Percentiles rank a stretch among this genome's conserved stretches.
These are phyloP conservation scores for Epirrita christyi DNA, from an alignment of 2,888 invertebrate species.

Conservation along the genomic window DNA sequence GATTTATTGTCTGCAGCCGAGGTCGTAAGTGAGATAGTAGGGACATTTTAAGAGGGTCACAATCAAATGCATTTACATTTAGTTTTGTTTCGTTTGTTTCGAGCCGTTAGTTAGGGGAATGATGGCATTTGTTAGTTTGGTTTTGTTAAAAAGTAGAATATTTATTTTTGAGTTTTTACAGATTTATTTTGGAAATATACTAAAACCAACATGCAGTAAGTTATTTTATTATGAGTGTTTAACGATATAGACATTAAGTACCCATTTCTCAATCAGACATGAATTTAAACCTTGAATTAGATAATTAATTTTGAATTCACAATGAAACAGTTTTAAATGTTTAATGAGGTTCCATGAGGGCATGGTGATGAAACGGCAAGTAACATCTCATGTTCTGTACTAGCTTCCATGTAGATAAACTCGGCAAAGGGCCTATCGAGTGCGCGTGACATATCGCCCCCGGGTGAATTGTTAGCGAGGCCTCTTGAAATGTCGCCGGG, in stretches of 20 bases:
- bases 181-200: too few species aligned
- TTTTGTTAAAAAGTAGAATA: conserved; percentile 2
- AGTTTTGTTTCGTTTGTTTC: conserved; percentile 31
- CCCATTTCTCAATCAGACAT: too few species aligned
- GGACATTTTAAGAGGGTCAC: conserved; percentile 49
- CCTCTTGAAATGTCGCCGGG: conserved; percentile 72
- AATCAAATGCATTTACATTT: conserved; percentile 51
- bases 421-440: conserved; percentile 65
- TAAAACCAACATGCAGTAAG: too few species aligned
- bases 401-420: conserved; percentile 53
- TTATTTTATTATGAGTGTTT: too few species aligned
- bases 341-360: too few species aligned
- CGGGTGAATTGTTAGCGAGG: conserved; percentile 61
- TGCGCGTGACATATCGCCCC: conserved; percentile 69
- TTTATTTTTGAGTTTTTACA: too few species aligned
- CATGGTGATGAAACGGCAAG: too few species aligned
- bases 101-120: conserved; percentile 17
- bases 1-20: conserved; percentile 63
- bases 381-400: conserved; percentile 4
- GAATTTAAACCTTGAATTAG: too few species aligned
- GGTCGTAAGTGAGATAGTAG: conserved; percentile 49
- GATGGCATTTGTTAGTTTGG: conserved; percentile 15
- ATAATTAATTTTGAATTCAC: too few species aligned
- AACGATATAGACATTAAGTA: too few species aligned
- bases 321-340: too few species aligned